Conservation (phyloP, 2,888 invertebrate genomes). For the Drosophila phalerata region DNA sequence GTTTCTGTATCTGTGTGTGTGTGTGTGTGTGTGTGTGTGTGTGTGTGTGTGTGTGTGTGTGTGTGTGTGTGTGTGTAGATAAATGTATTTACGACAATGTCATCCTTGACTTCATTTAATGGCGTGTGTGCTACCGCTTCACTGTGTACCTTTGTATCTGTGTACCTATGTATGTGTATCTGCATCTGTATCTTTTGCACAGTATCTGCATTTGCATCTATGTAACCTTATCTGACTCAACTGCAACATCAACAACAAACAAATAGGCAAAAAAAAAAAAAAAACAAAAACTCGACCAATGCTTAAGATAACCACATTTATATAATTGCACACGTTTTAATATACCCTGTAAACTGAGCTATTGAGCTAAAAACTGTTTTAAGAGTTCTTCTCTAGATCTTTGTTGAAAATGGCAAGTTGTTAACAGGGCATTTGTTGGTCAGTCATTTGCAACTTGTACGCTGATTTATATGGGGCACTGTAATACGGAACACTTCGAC, state of each 20-base stretch:
- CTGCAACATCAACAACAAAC: conserved; percentile 26
- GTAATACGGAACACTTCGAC: not conserved
- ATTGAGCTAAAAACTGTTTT: too few species aligned
- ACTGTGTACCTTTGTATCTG: conserved; percentile 9
- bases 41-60: conserved; percentile 15
- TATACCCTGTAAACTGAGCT: conserved; percentile 5
- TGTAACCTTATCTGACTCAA: conserved; percentile 52
- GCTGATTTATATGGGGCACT: conserved; percentile 15
- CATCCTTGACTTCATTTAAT: conserved; percentile 84
- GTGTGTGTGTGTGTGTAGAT: conserved; percentile 22
- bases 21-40: too few species aligned
- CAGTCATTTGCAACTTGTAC: not conserved
- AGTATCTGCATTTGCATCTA: conserved; percentile 21
- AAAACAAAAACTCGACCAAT: conserved; percentile 13
- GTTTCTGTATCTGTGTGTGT: conserved; percentile 17
- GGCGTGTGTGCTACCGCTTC: conserved; percentile 51
- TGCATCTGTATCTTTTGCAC: conserved; percentile 17
- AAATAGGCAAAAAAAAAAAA: conserved; percentile 19
- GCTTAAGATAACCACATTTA: conserved; percentile 27
- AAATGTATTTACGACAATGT: conserved; percentile 66
- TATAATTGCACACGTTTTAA: conserved; percentile 15
- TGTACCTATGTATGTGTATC: conserved; percentile 12
- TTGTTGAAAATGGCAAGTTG: not conserved
- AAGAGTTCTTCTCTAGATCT: not conserved
- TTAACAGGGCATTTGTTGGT: conserved; percentile 2